Base-by-base conservation (phyloP, 2,113 vertebrate species). In the Megaleporinus macrocephalus region DNA sequence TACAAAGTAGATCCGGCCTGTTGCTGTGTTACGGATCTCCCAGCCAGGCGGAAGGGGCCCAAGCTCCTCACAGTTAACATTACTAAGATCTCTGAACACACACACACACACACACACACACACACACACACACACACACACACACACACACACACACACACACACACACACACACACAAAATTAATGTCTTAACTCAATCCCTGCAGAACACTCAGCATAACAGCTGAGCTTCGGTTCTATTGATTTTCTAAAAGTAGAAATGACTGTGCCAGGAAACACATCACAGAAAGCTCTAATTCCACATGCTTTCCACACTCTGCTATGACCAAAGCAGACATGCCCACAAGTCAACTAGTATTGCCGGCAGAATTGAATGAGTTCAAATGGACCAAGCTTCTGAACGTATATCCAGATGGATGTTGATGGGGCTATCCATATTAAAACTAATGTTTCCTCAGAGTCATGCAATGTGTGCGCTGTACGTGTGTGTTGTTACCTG, bases 51-150 rank as follows among this genome's bases (percentile, higher is more conserved):
- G 98, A 79, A 99, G 92, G 11, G 98, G 98, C 90, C 98, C 98
- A 84, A 99, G 94, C 90, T 99, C 98, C 92, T 99, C 98, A 91
- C 98, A 99, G 94, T 99, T 99, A 89, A 99, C 96, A 91, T 99
- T 99, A 93, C 97, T 98, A 88, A 99, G 97, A 94, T 99, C 98
- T 94, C 98, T 99, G 92, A 29, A 57, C 18, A 69, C 49, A 62
- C 88, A 94, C 73, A 82, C 68, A 83, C 57, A 47, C 0, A 47
- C 75, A 55, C 68, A 83, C 57, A 47, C 0, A 47, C 75, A 55
- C 68, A 83, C 57, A 47, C 0, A 47, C 75, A 55, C 68, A 83
- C 57, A 47, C 0, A 47, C 75, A 55, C 68, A 83, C 57, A 47
- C 0, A 47, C 75, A 55, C 68, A 83, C 57, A 47, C 0, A 47